Evolutionary conservation across 1,140 invertebrate species (phyloP).

Genomic region (Bombus sylvicola): DNA sequence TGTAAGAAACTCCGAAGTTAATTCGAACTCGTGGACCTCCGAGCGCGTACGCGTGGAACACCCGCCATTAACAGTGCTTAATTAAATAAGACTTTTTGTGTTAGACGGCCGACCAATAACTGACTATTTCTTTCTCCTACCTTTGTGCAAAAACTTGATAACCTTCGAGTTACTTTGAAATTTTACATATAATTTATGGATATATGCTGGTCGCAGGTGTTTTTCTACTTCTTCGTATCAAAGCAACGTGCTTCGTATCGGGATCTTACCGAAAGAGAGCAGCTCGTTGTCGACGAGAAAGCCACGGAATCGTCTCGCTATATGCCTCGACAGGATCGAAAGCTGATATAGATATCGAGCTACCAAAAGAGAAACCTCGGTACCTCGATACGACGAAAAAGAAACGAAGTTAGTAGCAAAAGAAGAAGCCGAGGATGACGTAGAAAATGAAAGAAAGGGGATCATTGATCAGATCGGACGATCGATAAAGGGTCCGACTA

Average conservation of each 20-base stretch:
- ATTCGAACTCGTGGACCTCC: slow-evolving; percentile 61
- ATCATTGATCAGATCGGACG: slow-evolving; percentile 66
- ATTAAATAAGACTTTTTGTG: slow-evolving; percentile 64
- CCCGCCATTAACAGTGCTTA: slow-evolving; percentile 56
- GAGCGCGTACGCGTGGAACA: slow-evolving; percentile 46
- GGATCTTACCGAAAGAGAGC: not conserved
- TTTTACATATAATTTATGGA: too few relatives aligned
- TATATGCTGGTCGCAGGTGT: too few relatives aligned
- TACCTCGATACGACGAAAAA: slow-evolving; percentile 27
- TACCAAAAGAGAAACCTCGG: slow-evolving; percentile 42
- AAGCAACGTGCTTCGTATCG: not conserved
- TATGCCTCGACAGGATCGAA: not conserved
- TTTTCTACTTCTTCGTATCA: not conserved
- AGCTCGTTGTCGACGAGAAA: not conserved
- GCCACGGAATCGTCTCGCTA: too few relatives aligned
- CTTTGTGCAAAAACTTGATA: not conserved
- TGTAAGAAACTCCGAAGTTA: slow-evolving; percentile 59
- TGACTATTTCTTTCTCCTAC: not conserved
- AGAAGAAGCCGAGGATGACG: slow-evolving; percentile 62
- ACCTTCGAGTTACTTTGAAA: not conserved
- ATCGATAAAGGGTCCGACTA: slow-evolving; percentile 66
- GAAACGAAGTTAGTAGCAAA: slow-evolving; percentile 37
- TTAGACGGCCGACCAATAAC: not conserved
- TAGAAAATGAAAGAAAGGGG: slow-evolving; percentile 64
- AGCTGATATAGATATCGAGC: slow-evolving; percentile 64